Evolutionary conservation across 2,888 invertebrate species (phyloP).

Genomic region (Cenopis cana): DNA sequence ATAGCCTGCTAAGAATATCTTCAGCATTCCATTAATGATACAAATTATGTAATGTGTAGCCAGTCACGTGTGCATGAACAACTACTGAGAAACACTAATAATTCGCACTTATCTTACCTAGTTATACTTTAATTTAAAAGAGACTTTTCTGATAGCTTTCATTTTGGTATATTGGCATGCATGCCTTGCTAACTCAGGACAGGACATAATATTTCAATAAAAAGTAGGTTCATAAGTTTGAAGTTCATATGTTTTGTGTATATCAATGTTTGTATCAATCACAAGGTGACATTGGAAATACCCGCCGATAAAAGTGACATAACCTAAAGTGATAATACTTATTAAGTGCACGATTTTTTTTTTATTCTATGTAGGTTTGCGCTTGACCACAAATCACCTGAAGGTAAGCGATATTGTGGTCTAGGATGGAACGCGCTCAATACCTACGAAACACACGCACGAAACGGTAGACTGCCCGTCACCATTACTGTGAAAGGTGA

Average conservation of each 20-base stretch:
- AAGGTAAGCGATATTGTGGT: no score
- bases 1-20: not conserved
- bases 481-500: slow-evolving; percentile 1
- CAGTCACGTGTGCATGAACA: not conserved
- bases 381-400: no score
- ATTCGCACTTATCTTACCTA: not conserved
- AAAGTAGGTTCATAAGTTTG: no score
- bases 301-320: slow-evolving; percentile 18
- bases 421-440: no score
- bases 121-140: not conserved
- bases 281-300: slow-evolving; percentile 30
- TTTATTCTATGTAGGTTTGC: no score
- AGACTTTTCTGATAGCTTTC: not conserved
- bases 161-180: not conserved
- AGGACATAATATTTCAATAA: no score
- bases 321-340: slow-evolving; percentile 18
- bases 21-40: not conserved
- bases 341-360: no score
- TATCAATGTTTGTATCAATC: slow-evolving; percentile 1
- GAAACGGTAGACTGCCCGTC: slow-evolving; percentile 19
- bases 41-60: no score
- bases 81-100: not conserved
- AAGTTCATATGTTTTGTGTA: slow-evolving; percentile 18
- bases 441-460: no score
- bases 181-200: no score